Evolutionary conservation across 2,797 vertebrate genomes (phyloP).

Genomic region (Remorina albescens): DNA sequence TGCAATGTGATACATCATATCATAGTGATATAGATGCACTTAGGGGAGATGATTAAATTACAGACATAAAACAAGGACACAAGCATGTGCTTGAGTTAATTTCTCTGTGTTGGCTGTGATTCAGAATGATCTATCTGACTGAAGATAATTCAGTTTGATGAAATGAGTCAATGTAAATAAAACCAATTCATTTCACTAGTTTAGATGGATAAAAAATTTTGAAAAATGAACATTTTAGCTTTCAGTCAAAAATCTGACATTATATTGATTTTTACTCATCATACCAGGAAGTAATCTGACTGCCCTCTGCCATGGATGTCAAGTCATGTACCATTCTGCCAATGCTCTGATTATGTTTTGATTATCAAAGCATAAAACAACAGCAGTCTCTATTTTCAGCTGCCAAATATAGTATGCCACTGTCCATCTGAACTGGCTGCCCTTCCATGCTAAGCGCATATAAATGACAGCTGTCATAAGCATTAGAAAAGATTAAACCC

Average conservation of each 20-base stretch:
- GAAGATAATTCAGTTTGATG: neutral
- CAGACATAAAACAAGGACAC: constrained; percentile 25
- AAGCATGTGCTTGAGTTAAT: constrained; percentile 8
- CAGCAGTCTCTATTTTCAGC: constrained; percentile 25
- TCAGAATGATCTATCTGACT: neutral
- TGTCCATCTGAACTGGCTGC: constrained; percentile 54
- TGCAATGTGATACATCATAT: constrained; percentile 29
- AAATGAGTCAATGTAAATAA: constrained; percentile 8
- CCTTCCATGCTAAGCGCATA: constrained; percentile 61
- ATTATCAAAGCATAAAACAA: constrained; percentile 29
- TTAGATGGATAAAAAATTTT: neutral
- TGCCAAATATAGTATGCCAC: constrained; percentile 26
- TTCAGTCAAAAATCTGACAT: constrained; percentile 21
- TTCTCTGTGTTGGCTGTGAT: constrained; percentile 9
- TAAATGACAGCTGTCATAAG: constrained; percentile 78
- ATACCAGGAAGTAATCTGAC: constrained; percentile 15
- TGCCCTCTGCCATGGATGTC: constrained; percentile 5
- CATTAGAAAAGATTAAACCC: constrained; percentile 76
- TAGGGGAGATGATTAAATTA: constrained; percentile 37
- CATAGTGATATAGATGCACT: constrained; percentile 23
- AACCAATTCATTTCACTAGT: neutral
- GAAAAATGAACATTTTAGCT: constrained; percentile 16
- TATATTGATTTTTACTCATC: constrained; percentile 11
- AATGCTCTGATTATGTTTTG: constrained; percentile 38
- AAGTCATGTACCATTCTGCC: constrained; percentile 3